These are phyloP conservation scores for Phasianus colchicus DNA, from an alignment of 2,113 vertebrate species.

Conservation along the genomic window DNA sequence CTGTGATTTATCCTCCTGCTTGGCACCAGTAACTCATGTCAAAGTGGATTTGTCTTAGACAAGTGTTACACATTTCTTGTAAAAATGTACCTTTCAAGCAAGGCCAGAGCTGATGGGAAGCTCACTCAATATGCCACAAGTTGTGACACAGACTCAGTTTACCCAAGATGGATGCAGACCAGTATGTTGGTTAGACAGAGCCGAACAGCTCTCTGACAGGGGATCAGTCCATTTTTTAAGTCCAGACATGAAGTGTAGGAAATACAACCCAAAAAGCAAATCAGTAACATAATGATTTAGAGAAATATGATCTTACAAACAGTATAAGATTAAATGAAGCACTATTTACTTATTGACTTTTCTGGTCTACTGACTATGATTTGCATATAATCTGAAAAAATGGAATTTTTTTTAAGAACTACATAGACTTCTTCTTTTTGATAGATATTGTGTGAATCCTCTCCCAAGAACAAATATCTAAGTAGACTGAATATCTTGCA, in stretches of 20 bases:
- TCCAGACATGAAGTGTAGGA: background rate
- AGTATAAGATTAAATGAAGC: background rate
- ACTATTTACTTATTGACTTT: constrained; percentile 25
- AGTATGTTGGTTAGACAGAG: background rate
- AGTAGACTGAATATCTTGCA: background rate
- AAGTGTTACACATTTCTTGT: background rate
- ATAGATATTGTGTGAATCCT: background rate
- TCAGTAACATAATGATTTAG: background rate
- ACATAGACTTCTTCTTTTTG: background rate
- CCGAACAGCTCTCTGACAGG: background rate
- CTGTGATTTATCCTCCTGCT: constrained; percentile 15
- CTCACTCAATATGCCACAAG: background rate
- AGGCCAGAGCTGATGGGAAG: background rate
- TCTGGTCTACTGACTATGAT: background rate
- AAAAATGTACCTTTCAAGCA: background rate
- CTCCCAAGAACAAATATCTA: background rate
- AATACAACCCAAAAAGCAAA: background rate
- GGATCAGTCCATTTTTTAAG: background rate
- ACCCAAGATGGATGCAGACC: background rate
- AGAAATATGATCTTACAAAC: background rate
- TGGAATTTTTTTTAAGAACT: background rate
- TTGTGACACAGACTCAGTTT: background rate
- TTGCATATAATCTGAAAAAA: background rate
- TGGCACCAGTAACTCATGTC: background rate
- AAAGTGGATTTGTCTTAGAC: background rate